Base-by-base conservation (phyloP, 2,113 vertebrate species). In the Pseudopodoces humilis region DNA sequence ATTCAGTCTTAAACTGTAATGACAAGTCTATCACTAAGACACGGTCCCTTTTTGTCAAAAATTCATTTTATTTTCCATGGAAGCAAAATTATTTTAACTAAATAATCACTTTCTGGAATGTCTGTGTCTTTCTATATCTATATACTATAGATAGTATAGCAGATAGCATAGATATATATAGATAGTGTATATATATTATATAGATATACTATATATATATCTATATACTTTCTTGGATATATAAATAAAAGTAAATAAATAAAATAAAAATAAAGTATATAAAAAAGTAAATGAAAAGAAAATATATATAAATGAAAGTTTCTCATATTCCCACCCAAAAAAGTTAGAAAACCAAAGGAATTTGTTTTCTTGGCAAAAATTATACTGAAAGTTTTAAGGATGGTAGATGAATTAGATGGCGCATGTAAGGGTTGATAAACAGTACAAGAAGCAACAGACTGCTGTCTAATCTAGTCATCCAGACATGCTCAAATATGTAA, bases 1-100 rank as follows among this genome's bases (percentile, higher is more conserved):
- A 89, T 84, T 89, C 68, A 86, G 69, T 83, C 65, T 94, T 76
- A 82, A 35, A 81, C 50, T n/a, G 19, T 84, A 94, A 96, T 93
- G 94, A 94, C 83, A 96, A 35, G 28, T 90, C 64, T 37, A 79
- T 70, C 47, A 91, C 18, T 90, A 86, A 93, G 37, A 84, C 58
- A 94, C 6, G 12, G 52, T 28, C 22, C 19, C 33, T 76, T 90
- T 92, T 65, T 28, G 50, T 37, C 47, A 46, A 88, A 50, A 92
- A 82, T 83, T 86, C 0, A 33, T 86, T 95, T 94, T 80, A 68
- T 75, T 89, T 90, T 85, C 65, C 21, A 72, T 43, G 33, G 27
- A 79, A 83, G 75, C 37, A 4, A 52, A 9, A 17, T 59, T 37
- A 5, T 46, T 41, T 47, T 19, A 44, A 82, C 39, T 21, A 60